Evolutionary conservation across 30 jellyfish, hydroid and myxozoan species (phyloP), one percentile per base, ranked within the genome.

Genomic region (Cassiopea andromeda): DNA sequence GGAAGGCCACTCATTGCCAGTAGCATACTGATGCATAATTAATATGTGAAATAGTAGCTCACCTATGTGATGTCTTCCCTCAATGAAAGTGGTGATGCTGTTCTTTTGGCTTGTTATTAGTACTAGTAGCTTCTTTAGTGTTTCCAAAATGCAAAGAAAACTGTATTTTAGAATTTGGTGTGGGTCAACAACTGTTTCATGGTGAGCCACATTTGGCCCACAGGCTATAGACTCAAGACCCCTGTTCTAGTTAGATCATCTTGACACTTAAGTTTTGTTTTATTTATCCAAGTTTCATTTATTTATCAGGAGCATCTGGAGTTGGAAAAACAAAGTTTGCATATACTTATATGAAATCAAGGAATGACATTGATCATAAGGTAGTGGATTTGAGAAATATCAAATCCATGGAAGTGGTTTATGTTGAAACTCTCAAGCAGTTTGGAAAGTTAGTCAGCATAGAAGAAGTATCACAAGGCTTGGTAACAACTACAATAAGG

Each of bases 291-390:
- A 54, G 12, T 54, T 54, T 54, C 12, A 10, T 54, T 14, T 81
- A 27, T 64, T 70, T 61, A 38, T 15, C 46, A 82, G 90, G 90
- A 46, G 76, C 82, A 45, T 77, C 94, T 67, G 94, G 94, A 7
- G 93, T 76, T 61, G 94, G 94, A 6, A 87, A 87, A 44, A 87
- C 94, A 4, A 76, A 70, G 69, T 50, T 87, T 12, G 94, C 94
- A 64, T 46, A 69, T 16, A 1, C 1, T 15, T 75, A 73, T 19
- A 16, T 87, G 89, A 44, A 2, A 7, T 60, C 94, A 66, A 46
- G 69, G 78, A 60, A 43, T 8, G 94, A 71, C 38, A 43, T 18
- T 14, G 16, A 60, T 1, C 60, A n/a, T 4, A 68, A 60, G 3
- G 73, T 47, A 38, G 86, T 87, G 16, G 94, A 87, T 48, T 60